Percentiles rank a stretch among this genome's conserved stretches.
These are phyloP conservation scores for Nothobranchius furzeri DNA, from an alignment of 2,113 vertebrate species.

Conservation along the genomic window DNA sequence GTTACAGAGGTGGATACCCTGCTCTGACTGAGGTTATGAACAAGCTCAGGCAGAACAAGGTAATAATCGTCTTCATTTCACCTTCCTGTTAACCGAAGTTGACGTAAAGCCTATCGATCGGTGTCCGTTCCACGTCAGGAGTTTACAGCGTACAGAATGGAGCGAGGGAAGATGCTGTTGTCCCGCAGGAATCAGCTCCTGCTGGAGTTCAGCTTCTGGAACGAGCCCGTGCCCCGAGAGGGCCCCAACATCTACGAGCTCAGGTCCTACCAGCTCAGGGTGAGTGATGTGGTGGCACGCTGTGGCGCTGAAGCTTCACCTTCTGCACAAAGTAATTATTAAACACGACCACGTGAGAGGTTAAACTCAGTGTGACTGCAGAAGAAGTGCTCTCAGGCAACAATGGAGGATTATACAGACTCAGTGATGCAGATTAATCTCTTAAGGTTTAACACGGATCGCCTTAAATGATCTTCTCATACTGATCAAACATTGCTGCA, in stretches of 20 bases:
- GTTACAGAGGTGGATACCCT: conserved; percentile 94
- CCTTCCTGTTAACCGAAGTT: neutral
- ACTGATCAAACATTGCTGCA: neutral
- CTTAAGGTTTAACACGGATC: neutral
- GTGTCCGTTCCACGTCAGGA: conserved; percentile 75
- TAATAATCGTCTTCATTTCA: conserved; percentile 73
- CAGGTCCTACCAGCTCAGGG: conserved; percentile 92
- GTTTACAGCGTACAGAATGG: conserved; percentile 89
- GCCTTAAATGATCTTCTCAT: neutral
- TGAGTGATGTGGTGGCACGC: conserved; percentile 65
- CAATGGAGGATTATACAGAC: neutral
- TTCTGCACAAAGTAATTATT: neutral
- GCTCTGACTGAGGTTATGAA: conserved; percentile 96
- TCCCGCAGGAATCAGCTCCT: conserved; percentile 93
- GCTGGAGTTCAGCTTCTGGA: conserved; percentile 97
- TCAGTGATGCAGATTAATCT: neutral
- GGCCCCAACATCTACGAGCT: conserved; percentile 96
- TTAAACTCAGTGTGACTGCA: neutral
- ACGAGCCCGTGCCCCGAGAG: conserved; percentile 87
- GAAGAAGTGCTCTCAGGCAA: neutral
- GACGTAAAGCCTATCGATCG: conserved; percentile 1
- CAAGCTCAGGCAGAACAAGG: conserved; percentile 92
- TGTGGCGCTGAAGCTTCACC: neutral
- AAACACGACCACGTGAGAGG: neutral
- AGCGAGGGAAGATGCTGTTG: conserved; percentile 90